Conservation (phyloP, 2,797 vertebrate species). For the Emydoidea blandingii region DNA sequence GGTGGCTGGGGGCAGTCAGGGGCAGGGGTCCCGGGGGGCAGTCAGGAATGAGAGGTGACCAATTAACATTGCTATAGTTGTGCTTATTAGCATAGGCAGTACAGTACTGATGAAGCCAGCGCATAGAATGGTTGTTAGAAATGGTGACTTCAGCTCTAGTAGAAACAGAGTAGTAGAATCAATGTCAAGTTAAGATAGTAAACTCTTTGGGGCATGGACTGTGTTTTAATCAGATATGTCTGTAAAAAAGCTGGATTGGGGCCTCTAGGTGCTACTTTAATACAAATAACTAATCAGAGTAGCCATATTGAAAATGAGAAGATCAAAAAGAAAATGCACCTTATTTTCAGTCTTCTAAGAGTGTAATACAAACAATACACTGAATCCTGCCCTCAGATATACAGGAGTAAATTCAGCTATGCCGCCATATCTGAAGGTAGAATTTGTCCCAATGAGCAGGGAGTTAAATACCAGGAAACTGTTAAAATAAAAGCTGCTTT, state of each 20-base stretch:
- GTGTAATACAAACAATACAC: neutral
- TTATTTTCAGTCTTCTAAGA: too few relatives aligned
- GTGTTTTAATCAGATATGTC: neutral
- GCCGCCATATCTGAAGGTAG: neutral
- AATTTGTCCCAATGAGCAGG: neutral
- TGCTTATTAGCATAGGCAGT: neutral
- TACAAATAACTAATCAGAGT: neutral
- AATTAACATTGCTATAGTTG: neutral
- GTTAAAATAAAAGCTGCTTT: neutral
- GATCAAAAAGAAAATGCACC: too few relatives aligned
- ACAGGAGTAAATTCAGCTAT: neutral
- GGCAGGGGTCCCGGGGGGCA: rapidly evolving
- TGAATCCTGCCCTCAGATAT: neutral
- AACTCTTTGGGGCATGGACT: neutral
- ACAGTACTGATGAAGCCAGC: neutral
- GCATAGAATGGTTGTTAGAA: neutral
- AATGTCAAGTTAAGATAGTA: conserved; percentile 54
- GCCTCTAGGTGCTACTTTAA: neutral
- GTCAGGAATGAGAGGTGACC: neutral
- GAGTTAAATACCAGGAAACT: neutral
- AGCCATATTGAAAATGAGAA: neutral
- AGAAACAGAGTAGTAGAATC: conserved; percentile 51
- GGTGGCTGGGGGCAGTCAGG: too few relatives aligned
- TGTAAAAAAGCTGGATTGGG: neutral
- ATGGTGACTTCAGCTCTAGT: neutral